Conservation (phyloP, 1,140 invertebrate species). For the Andrena cerasifolii region DNA sequence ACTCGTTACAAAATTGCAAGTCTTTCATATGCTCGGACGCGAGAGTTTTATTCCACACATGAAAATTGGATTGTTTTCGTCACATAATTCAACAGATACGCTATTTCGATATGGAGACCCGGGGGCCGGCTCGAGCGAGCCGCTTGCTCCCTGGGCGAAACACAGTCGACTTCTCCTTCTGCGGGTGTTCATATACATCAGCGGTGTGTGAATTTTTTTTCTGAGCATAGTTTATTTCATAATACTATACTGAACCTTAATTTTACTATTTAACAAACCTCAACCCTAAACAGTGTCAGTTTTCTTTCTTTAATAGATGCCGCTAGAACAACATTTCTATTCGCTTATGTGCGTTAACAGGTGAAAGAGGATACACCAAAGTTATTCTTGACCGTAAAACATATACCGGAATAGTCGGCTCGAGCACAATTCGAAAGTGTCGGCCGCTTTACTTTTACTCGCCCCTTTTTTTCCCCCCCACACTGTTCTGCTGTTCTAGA, state of each 20-base stretch:
- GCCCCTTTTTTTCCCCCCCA: not conserved
- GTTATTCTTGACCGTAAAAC: slow-evolving; percentile 11
- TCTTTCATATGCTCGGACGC: not conserved
- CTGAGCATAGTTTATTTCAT: slow-evolving; percentile 26
- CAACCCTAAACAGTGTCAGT: slow-evolving; percentile 13
- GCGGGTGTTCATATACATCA: slow-evolving; percentile 11
- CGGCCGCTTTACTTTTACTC: too few relatives aligned
- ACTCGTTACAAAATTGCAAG: slow-evolving; percentile 29
- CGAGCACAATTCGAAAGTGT: not conserved
- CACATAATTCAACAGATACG: not conserved
- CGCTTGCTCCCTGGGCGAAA: too few relatives aligned
- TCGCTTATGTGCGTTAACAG: slow-evolving; percentile 35
- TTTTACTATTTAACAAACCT: slow-evolving; percentile 44
- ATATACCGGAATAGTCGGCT: not conserved
- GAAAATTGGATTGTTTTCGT: not conserved
- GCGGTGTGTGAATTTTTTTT: slow-evolving; percentile 21
- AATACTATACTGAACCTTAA: slow-evolving; percentile 29
- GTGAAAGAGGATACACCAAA: slow-evolving; percentile 18
- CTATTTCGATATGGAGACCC: slow-evolving; percentile 22
- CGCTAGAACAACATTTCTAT: slow-evolving; percentile 19
- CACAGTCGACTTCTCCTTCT: too few relatives aligned
- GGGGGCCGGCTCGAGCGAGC: too few relatives aligned
- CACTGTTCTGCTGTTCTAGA: not conserved
- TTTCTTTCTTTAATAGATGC: slow-evolving; percentile 14
- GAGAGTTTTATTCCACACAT: slow-evolving; percentile 5